These are phyloP conservation scores for Gadus macrocephalus DNA, from an alignment of 2,113 vertebrate genomes.

Conservation along the genomic window DNA sequence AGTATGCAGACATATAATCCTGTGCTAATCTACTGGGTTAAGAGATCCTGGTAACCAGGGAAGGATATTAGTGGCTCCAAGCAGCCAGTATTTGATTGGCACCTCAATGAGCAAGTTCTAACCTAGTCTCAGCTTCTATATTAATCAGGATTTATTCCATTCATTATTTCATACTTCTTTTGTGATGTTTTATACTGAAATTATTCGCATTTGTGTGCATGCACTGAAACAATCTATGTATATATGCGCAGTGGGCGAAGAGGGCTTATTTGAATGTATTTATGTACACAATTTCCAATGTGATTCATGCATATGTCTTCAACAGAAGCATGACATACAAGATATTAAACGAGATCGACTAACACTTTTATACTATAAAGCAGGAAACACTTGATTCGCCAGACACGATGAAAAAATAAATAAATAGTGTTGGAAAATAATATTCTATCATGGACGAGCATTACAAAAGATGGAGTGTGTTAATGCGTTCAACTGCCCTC, in stretches of 20 bases:
- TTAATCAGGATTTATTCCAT: not conserved
- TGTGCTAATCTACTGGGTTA: slow-evolving; percentile 28
- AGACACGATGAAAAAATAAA: slow-evolving; percentile 56
- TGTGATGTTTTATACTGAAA: not conserved
- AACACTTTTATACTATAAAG: slow-evolving; percentile 42
- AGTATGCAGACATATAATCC: slow-evolving; percentile 42
- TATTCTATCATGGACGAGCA: slow-evolving; percentile 59
- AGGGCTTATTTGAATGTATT: slow-evolving; percentile 57
- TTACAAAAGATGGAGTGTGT: slow-evolving; percentile 47
- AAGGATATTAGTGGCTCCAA: slow-evolving; percentile 8
- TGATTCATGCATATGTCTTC: slow-evolving; percentile 53
- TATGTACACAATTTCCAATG: slow-evolving; percentile 76
- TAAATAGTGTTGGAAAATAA: slow-evolving; percentile 78
- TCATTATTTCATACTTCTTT: not conserved
- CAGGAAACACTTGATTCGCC: slow-evolving; percentile 55
- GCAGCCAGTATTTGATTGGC: not conserved
- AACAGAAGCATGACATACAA: slow-evolving; percentile 52
- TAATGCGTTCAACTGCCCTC: slow-evolving; percentile 40
- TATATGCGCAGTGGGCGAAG: slow-evolving; percentile 20
- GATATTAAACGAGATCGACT: slow-evolving; percentile 37
- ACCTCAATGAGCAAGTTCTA: not conserved
- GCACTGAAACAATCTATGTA: not conserved
- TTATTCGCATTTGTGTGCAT: not conserved
- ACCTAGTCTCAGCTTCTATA: not conserved
- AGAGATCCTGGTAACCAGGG: slow-evolving; percentile 13